Percentiles rank a stretch among this genome's conserved stretches.
Conservation (phyloP, 2,113 vertebrate species). For the Calyptomena viridis region DNA sequence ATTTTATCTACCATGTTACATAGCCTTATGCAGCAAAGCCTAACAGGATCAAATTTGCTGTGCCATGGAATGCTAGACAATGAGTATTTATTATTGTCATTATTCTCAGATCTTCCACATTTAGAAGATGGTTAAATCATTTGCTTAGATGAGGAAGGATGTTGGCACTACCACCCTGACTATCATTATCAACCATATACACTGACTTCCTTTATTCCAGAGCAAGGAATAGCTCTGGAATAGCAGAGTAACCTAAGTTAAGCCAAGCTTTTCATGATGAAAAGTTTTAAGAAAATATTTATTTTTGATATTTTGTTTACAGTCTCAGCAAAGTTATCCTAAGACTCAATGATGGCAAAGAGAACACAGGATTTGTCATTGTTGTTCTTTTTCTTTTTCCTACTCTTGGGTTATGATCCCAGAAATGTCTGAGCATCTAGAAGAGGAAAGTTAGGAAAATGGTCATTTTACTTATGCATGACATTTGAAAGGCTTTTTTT, state of each 20-base stretch:
- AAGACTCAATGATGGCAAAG: not conserved
- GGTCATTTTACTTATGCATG: not conserved
- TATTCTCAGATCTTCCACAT: not conserved
- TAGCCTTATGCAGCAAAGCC: slow-evolving; percentile 64
- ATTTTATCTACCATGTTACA: slow-evolving; percentile 51
- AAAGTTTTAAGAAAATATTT: not conserved
- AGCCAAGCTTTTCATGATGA: not conserved
- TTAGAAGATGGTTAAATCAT: not conserved
- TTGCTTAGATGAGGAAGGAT: not conserved
- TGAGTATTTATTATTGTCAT: slow-evolving; percentile 2
- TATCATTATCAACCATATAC: not conserved
- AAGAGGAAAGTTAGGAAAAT: not conserved
- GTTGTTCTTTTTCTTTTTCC: not conserved
- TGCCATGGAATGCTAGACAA: not conserved
- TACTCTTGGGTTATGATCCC: not conserved
- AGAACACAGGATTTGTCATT: not conserved
- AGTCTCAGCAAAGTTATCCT: not conserved
- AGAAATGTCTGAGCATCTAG: not conserved
- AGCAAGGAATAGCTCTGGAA: not conserved
- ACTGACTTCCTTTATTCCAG: not conserved
- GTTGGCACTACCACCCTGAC: not conserved
- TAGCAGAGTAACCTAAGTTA: not conserved
- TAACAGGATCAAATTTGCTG: not conserved
- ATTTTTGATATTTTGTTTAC: not conserved
- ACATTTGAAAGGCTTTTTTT: not conserved